These are phyloP conservation scores for Petrocephalus sullivani DNA, from an alignment of 2,797 vertebrate genomes.

Conservation along the genomic window DNA sequence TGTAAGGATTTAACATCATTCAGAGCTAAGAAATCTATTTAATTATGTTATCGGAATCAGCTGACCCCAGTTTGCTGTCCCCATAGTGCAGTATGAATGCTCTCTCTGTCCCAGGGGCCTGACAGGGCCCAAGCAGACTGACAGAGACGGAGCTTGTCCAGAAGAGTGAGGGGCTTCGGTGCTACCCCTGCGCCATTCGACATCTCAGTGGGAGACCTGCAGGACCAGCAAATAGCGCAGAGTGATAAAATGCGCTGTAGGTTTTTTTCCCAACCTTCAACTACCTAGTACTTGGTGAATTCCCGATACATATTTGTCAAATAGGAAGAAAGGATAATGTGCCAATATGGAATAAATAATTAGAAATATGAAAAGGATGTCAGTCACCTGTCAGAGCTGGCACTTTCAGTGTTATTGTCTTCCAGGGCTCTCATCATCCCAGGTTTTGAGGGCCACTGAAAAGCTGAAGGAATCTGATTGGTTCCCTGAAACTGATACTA, in stretches of 20 bases:
- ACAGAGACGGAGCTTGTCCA: slow-evolving; percentile 56
- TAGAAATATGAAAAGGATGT: background rate
- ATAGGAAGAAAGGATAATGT: background rate
- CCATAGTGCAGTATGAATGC: slow-evolving; percentile 48
- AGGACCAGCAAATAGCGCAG: background rate
- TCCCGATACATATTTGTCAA: background rate
- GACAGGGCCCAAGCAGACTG: slow-evolving; percentile 60
- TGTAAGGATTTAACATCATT: background rate
- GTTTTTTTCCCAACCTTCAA: background rate
- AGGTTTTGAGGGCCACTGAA: slow-evolving; percentile 16
- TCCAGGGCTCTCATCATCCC: slow-evolving; percentile 31
- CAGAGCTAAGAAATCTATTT: background rate
- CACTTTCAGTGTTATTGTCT: slow-evolving; percentile 13
- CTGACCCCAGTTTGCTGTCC: slow-evolving; percentile 60
- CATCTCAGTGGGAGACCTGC: background rate
- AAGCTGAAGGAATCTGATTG: background rate
- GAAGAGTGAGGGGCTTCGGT: slow-evolving; percentile 30
- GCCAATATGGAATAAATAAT: background rate
- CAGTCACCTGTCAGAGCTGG: slow-evolving; percentile 31
- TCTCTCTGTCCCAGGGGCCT: slow-evolving; percentile 54
- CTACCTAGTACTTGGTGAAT: background rate
- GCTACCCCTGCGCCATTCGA: slow-evolving; percentile 47
- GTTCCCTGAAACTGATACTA: background rate
- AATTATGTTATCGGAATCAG: background rate
- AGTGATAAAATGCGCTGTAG: background rate